phyloP scores from a whole-genome alignment of 2,113 vertebrate genomes.

The Variabilichromis moorii region DNA sequence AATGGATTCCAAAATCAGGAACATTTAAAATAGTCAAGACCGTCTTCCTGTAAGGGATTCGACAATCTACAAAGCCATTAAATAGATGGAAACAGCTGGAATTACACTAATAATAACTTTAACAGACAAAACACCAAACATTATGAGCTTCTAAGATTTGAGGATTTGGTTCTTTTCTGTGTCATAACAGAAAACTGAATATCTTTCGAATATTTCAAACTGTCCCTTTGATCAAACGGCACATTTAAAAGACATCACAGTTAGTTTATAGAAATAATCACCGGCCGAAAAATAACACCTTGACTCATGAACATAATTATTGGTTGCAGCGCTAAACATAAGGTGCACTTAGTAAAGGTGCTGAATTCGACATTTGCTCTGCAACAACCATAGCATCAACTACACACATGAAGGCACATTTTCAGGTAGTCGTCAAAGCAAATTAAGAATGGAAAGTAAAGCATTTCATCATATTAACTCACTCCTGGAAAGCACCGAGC shows the following conservation, averaged over 20 bases:
- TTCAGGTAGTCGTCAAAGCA: neutral
- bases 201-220: neutral
- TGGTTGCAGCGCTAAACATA: neutral
- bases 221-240: neutral
- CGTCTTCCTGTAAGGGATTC: fast-evolving
- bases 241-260: neutral
- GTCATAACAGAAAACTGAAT: neutral
- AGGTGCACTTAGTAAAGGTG: neutral
- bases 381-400: neutral
- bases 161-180: neutral
- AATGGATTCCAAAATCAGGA: neutral
- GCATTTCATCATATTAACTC: neutral
- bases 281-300: neutral
- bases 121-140: neutral
- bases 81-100: neutral
- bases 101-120: neutral
- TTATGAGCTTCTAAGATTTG: neutral
- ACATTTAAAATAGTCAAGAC: neutral
- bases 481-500: neutral
- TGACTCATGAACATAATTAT: neutral
- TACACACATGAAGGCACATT: neutral
- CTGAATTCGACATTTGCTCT: neutral
- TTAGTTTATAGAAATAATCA: neutral
- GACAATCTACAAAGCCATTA: neutral
- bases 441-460: neutral